These are phyloP conservation scores for Acrocyrtus sp. DNA, from an alignment of 2,888 invertebrate genomes.

Conservation along the genomic window DNA sequence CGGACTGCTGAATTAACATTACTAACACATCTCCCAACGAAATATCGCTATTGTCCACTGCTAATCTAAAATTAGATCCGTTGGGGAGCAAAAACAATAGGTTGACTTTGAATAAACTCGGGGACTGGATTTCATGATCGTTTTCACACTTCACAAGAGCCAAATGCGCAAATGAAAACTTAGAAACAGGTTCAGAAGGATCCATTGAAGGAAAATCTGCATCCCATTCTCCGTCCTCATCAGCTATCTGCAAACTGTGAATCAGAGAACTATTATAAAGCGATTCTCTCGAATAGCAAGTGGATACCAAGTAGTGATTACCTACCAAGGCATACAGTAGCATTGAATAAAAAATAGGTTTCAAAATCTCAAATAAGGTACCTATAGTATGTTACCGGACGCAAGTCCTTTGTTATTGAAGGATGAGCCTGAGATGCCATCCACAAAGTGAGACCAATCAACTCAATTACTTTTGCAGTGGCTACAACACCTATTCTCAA, in stretches of 20 bases:
- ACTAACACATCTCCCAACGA: constrained; percentile 54
- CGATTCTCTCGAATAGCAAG: too few species aligned
- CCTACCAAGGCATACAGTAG: too few species aligned
- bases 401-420: constrained; percentile 34
- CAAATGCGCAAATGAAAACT: constrained; percentile 90
- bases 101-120: constrained; percentile 28
- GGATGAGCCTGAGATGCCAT: constrained; percentile 71
- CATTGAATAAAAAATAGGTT: too few species aligned
- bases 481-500: constrained; percentile 83
- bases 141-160: constrained; percentile 74
- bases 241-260: constrained; percentile 92
- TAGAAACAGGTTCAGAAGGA: constrained; percentile 86
- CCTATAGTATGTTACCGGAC: constrained; percentile 40
- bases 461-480: constrained; percentile 86
- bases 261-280: too few species aligned
- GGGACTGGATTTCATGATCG: constrained; percentile 31
- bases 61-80: constrained; percentile 47
- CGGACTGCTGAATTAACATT: constrained; percentile 55
- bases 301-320: too few species aligned
- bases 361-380: constrained; percentile 19
- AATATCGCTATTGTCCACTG: constrained; percentile 47
- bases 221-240: constrained; percentile 96
- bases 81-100: constrained; percentile 60
- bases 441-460: constrained; percentile 93
- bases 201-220: constrained; percentile 93